These are phyloP conservation scores for Stomorhina lunata DNA, from an alignment of 2,888 invertebrate genomes.

Conservation along the genomic window DNA sequence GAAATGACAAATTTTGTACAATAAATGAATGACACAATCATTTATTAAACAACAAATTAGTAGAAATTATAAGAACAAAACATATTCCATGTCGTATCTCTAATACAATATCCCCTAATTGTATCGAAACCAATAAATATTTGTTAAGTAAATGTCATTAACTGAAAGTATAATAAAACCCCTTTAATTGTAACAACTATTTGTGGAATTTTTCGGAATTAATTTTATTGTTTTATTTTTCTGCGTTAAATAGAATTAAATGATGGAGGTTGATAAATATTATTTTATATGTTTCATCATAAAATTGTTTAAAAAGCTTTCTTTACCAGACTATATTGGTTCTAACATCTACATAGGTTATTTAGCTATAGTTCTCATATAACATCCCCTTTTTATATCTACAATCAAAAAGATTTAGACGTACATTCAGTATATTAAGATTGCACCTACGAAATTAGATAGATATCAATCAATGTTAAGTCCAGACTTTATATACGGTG, in stretches of 20 bases:
- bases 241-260: not conserved
- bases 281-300: too few relatives aligned
- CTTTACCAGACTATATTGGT: too few relatives aligned
- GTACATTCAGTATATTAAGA: too few relatives aligned
- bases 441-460: too few relatives aligned
- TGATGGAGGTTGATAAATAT: not conserved
- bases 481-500: too few relatives aligned
- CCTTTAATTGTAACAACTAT: not conserved
- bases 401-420: too few relatives aligned
- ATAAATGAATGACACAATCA: constrained; percentile 15
- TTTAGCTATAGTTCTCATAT: too few relatives aligned
- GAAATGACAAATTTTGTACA: constrained; percentile 43
- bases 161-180: not conserved
- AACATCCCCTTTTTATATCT: too few relatives aligned
- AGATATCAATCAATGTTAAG: too few relatives aligned
- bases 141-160: not conserved
- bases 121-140: constrained; percentile 36
- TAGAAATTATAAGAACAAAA: not conserved
- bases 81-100: not conserved
- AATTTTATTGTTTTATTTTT: constrained; percentile 2
- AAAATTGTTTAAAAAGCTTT: too few relatives aligned
- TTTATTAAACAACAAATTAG: not conserved
- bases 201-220: not conserved
- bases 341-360: too few relatives aligned
- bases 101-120: constrained; percentile 29